Base-by-base conservation (phyloP, 2,888 invertebrate species). In the Leucoma salicis region DNA sequence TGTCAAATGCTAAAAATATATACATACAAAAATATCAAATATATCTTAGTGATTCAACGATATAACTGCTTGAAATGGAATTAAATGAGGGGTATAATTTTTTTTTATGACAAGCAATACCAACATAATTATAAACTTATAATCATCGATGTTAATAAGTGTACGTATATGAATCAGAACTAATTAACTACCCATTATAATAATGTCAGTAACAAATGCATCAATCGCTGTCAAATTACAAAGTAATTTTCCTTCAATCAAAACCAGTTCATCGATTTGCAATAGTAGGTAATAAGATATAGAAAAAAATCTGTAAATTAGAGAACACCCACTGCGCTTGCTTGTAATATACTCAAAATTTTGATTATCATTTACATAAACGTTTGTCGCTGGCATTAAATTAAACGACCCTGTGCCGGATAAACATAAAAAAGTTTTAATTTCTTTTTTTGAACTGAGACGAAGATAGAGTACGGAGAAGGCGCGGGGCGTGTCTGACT, bases 401-500 rank as follows among this genome's bases (percentile, higher is more conserved):
- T 73, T 74, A 75, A 79, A 73, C 52, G 46, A 59, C 55, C 55
- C 58, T 44, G 62, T 62, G 42, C 67, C 75, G 66, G 69, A 77
- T 77, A 74, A 74, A 76, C 78, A 77, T 66, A 67, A 62, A 67
- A 63, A 61, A 64, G 66, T 72, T 76, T 77, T 78, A 77, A 79
- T 77, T 81, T 76, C 73, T 70, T 81, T 81, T 82, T 76, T 70
- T 42, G 61, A 66, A 64, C 63, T 53, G 61, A 82, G 88, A 87
- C 87, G 86, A 87, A 87, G 88, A 88, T 80, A 66, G 81, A 87
- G 82, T 81, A 78, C 70, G 66, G 76, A 61, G 72, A 74, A 72
- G 76, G 77, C 71, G 78, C 78, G 77, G 85, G 87, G 89, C 88
- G 88, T 84, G 86, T 78, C 79, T 53, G 78, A 68, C 76, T 78